Evolutionary conservation across 1,140 invertebrate species (phyloP).

Genomic region (Tetramorium simillimum): DNA sequence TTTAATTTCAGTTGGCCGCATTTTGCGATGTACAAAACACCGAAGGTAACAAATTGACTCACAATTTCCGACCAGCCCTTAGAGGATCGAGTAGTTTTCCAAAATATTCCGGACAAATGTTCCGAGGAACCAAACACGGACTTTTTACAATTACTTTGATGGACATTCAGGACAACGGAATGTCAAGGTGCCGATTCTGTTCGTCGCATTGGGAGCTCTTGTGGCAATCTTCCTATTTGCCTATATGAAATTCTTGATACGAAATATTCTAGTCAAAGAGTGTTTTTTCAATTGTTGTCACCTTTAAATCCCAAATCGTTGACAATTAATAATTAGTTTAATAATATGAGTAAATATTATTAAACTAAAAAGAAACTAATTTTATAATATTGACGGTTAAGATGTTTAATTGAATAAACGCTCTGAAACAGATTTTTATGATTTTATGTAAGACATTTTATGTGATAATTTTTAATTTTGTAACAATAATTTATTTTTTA

Average conservation of each 20-base stretch:
- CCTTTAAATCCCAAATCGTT: not conserved
- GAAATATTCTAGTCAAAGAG: constrained; percentile 45
- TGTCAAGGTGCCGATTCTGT: not conserved
- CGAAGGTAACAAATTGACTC: constrained; percentile 88
- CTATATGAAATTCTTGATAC: not conserved
- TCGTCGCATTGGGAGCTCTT: constrained; percentile 15
- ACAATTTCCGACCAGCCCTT: constrained; percentile 92
- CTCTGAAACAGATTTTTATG: not conserved
- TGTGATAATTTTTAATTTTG: constrained; percentile 3
- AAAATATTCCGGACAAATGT: constrained; percentile 81
- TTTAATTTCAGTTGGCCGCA: constrained; percentile 88
- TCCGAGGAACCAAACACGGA: not conserved
- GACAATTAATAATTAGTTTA: not conserved
- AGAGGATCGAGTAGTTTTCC: constrained; percentile 88
- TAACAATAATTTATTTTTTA: not conserved
- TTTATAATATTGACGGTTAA: constrained; percentile 1
- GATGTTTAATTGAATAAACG: not conserved
- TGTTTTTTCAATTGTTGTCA: constrained; percentile 4
- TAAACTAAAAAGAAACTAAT: not conserved
- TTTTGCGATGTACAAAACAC: constrained; percentile 90
- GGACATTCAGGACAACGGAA: constrained; percentile 32
- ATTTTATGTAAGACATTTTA: not conserved
- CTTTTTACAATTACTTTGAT: not conserved
- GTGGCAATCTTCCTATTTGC: not conserved
- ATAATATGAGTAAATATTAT: not conserved